These are phyloP conservation scores for Tenebrosternarchus preto DNA, from an alignment of 2,113 vertebrate genomes.

Conservation along the genomic window DNA sequence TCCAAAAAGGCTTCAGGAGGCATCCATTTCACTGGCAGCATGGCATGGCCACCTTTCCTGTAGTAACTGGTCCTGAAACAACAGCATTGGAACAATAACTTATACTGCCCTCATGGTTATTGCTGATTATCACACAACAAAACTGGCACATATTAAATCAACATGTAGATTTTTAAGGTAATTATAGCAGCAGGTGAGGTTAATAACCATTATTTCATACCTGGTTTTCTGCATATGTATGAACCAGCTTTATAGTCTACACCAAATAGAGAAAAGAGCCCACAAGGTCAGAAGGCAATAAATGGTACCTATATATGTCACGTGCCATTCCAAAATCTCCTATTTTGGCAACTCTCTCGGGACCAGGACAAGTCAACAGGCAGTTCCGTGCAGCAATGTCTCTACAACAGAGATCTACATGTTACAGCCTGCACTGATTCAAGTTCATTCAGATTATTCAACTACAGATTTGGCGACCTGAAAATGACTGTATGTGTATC, in stretches of 20 bases:
- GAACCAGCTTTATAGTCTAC: neutral
- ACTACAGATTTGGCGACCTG: neutral
- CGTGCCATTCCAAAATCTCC: slow-evolving; percentile 94
- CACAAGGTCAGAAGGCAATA: neutral
- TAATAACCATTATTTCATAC: too few species aligned
- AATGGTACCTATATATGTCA: slow-evolving; percentile 85
- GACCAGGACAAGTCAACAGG: slow-evolving; percentile 82
- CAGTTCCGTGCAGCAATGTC: slow-evolving; percentile 93
- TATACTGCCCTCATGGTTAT: too few species aligned
- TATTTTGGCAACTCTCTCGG: slow-evolving; percentile 85
- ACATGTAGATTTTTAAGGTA: too few species aligned
- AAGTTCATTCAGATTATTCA: neutral
- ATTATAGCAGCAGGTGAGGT: too few species aligned
- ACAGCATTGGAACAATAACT: neutral
- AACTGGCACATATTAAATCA: too few species aligned
- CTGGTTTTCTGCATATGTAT: too few species aligned
- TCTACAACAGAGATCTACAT: slow-evolving; percentile 64
- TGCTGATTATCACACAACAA: too few species aligned
- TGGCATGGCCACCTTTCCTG: slow-evolving; percentile 84
- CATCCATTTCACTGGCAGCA: slow-evolving; percentile 94
- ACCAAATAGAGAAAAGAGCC: neutral
- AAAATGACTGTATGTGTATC: neutral
- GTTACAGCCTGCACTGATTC: neutral
- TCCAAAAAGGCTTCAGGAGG: slow-evolving; percentile 91
- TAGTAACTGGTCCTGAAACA: slow-evolving; percentile 86